A percentile compares a stretch with the other conserved stretches of the same genome.
Evolutionary conservation across 2,113 vertebrate genomes (phyloP).

Genomic region (Xenopus laevis): DNA sequence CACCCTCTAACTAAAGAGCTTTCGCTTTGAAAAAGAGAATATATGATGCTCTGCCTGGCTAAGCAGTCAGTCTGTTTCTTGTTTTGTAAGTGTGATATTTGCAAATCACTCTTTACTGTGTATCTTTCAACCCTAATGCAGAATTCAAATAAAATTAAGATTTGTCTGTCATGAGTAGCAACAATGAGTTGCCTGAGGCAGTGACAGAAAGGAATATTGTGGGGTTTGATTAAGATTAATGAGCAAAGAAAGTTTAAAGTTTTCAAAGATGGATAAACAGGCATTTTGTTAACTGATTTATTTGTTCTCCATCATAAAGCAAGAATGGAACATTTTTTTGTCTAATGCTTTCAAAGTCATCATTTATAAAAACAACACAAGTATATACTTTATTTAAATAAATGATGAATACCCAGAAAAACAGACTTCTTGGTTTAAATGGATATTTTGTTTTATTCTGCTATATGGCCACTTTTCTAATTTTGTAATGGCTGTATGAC

Average conservation of each 20-base stretch:
- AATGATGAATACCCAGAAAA: constrained; percentile 3
- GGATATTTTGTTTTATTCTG: neutral
- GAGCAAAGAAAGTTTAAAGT: constrained; percentile 53
- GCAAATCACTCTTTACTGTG: constrained; percentile 55
- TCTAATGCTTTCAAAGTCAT: constrained; percentile 36
- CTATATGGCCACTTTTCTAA: neutral
- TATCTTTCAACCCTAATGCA: constrained; percentile 53
- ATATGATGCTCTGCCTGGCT: neutral
- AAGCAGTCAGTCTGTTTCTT: constrained; percentile 22
- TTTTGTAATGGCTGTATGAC: neutral
- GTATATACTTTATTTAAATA: constrained; percentile 27
- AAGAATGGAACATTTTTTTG: constrained; percentile 50
- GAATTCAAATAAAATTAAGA: constrained; percentile 62
- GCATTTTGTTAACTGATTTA: constrained; percentile 57
- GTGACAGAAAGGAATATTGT: constrained; percentile 57
- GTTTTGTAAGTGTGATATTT: constrained; percentile 55
- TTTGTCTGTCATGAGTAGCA: constrained; percentile 58
- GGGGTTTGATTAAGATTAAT: constrained; percentile 63
- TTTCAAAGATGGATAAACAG: constrained; percentile 56
- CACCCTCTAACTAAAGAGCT: neutral
- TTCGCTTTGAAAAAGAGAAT: neutral
- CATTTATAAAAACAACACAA: constrained; percentile 24
- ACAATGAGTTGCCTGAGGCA: constrained; percentile 57
- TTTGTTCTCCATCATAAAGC: constrained; percentile 61
- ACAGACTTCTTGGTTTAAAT: neutral